Evolutionary conservation across 2,888 invertebrate genomes (phyloP).

Genomic region (Ectobius pallidus): DNA sequence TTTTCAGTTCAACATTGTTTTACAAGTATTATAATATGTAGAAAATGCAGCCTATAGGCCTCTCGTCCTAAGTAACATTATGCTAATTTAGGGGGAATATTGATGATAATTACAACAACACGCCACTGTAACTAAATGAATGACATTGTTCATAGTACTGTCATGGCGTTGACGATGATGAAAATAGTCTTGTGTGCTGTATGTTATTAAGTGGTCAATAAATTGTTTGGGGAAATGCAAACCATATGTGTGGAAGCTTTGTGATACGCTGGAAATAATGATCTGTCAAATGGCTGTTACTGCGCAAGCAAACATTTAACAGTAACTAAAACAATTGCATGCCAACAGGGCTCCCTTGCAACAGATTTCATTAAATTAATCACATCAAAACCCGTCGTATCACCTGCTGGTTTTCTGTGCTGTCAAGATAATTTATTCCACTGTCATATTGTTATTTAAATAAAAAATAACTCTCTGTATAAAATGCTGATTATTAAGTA

Average conservation of each 20-base stretch:
- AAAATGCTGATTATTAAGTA: no score
- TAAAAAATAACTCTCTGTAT: no score
- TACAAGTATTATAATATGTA: no score
- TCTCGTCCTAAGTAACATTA: no score
- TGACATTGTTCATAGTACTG: not conserved
- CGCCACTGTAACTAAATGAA: slow-evolving; percentile 2
- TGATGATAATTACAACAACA: no score
- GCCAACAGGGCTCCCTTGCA: not conserved
- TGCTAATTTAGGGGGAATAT: no score
- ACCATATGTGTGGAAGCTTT: not conserved
- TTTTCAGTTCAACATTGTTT: no score
- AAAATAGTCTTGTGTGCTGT: not conserved
- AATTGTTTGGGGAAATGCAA: slow-evolving; percentile 6
- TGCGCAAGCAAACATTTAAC: not conserved
- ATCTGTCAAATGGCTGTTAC: not conserved
- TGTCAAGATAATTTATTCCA: not conserved
- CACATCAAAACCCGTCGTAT: not conserved
- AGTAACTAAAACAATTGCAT: not conserved
- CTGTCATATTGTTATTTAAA: no score
- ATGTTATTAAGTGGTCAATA: not conserved
- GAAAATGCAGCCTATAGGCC: no score
- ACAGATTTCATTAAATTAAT: not conserved
- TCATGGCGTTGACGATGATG: no score
- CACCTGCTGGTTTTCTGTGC: not conserved
- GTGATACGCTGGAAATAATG: slow-evolving; percentile 2